These are phyloP conservation scores for Okapia johnstoni DNA, from an alignment of 2,113 vertebrate genomes.

Conservation along the genomic window DNA sequence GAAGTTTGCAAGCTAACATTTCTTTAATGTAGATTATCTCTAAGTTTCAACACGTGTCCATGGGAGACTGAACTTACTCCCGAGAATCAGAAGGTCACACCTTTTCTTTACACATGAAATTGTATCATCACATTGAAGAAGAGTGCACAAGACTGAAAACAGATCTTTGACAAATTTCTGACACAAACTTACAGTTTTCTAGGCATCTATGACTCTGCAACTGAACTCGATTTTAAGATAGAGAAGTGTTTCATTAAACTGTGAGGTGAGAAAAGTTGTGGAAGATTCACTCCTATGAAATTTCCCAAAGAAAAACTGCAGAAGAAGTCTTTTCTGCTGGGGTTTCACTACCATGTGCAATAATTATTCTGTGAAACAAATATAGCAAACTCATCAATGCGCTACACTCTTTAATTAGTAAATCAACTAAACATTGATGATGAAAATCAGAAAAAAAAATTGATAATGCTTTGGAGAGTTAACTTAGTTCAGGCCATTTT, in stretches of 20 bases:
- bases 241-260: slow-evolving; percentile 22
- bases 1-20: not conserved
- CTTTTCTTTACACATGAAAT: not conserved
- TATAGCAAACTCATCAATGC: not conserved
- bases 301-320: slow-evolving; percentile 6
- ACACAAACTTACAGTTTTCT: not conserved
- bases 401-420: not conserved
- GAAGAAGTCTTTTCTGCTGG: not conserved
- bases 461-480: not conserved
- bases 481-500: not conserved
- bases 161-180: not conserved
- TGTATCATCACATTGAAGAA: not conserved
- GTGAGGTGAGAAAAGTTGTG: not conserved
- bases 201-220: not conserved
- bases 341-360: not conserved
- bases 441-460: not conserved
- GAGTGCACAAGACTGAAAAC: not conserved
- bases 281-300: not conserved
- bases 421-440: not conserved
- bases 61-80: not conserved
- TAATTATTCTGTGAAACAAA: not conserved
- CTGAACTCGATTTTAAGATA: slow-evolving; percentile 11
- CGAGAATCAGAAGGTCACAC: not conserved
- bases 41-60: not conserved
- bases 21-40: not conserved